Evolutionary conservation across 2,113 vertebrate genomes (phyloP).

Genomic region (Blennius ocellaris): DNA sequence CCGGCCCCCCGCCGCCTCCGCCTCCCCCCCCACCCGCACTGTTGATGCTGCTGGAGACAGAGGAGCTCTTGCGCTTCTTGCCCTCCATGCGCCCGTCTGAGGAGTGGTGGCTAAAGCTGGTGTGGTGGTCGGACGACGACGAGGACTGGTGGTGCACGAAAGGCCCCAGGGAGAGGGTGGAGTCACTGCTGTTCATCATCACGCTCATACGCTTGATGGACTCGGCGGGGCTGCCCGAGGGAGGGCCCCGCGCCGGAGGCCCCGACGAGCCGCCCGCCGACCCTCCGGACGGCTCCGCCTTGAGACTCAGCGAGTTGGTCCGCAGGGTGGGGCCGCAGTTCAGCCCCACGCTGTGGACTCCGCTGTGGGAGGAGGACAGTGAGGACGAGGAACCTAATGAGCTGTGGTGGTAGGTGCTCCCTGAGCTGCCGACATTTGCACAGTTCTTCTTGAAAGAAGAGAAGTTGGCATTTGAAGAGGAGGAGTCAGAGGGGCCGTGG

Average conservation of each 20-base stretch:
- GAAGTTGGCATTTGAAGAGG: slow-evolving; percentile 84
- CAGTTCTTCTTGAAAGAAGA: slow-evolving; percentile 96
- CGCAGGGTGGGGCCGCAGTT: slow-evolving; percentile 89
- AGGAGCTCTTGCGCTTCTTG: slow-evolving; percentile 95
- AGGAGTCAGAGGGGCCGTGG: slow-evolving; percentile 88
- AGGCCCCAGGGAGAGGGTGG: slow-evolving; percentile 95
- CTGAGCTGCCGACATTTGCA: slow-evolving; percentile 89
- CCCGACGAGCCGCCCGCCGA: slow-evolving; percentile 86
- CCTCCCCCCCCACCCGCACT: slow-evolving; percentile 76
- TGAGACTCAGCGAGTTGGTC: slow-evolving; percentile 88
- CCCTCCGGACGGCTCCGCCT: slow-evolving; percentile 86
- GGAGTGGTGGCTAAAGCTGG: slow-evolving; percentile 88
- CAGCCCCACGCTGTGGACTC: slow-evolving; percentile 87
- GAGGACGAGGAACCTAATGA: slow-evolving; percentile 81
- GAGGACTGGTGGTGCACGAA: slow-evolving; percentile 91
- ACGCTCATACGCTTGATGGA: slow-evolving; percentile 99
- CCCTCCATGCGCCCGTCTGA: slow-evolving; percentile 90
- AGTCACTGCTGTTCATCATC: slow-evolving; percentile 97
- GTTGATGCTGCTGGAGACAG: slow-evolving; percentile 85
- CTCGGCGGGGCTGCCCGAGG: slow-evolving; percentile 90
- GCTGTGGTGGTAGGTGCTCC: slow-evolving; percentile 89
- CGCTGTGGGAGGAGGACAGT: slow-evolving; percentile 83
- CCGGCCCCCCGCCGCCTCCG: slow-evolving; percentile 66
- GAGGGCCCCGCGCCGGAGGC: slow-evolving; percentile 89
- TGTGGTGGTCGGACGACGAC: slow-evolving; percentile 82